Evolutionary conservation across 2,888 invertebrate genomes (phyloP), one percentile per base, ranked within the genome.

Genomic region (Falcaria lacertinaria): DNA sequence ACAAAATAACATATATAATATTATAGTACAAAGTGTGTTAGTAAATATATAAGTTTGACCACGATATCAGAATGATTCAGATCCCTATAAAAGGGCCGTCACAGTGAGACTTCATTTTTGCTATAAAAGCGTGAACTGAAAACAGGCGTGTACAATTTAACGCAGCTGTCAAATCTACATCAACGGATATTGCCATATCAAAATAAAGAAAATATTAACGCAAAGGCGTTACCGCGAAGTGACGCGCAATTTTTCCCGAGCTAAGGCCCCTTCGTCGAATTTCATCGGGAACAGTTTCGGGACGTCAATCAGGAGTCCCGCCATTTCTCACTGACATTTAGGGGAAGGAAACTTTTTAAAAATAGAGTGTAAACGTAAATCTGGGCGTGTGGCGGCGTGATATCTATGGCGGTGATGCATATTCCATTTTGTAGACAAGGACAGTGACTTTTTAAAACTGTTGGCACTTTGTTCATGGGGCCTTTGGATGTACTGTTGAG

Each of bases 261-360:
- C 52, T 53, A 48, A 49, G 50, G 50, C 54, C 50, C 48, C 48
- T 43, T 52, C 46, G 41, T 44, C 44, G 43, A 44, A 40, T 49
- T 50, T 45, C 53, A 47, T 46, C 48, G 48, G 57, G 64, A 52
- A 52, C 60, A 53, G 63, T 73, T 66, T 71, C 72, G 65, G 60
- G 51, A 65, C 74, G 85, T 85, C 86, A 81, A 83, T 85, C 83
- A 80, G 54, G 58, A 44, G 56, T 64, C 68, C 72, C 74, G 64
- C 80, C 72, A 79, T 83, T 79, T 66, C 70, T 77, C 80, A 76
- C 65, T 78, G 85, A 85, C 85, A 81, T 52, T 56, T 34, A 44
- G 51, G 52, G 62, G 66, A 70, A 62, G 59, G 51, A 56, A 62
- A 52, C 22, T 66, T 69, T 69, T 66, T 54, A 50, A 61, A 60